Percentiles rank a stretch among this genome's conserved stretches.
Conservation (phyloP, 1,140 invertebrate species). For the Drosophila pseudoobscura region DNA sequence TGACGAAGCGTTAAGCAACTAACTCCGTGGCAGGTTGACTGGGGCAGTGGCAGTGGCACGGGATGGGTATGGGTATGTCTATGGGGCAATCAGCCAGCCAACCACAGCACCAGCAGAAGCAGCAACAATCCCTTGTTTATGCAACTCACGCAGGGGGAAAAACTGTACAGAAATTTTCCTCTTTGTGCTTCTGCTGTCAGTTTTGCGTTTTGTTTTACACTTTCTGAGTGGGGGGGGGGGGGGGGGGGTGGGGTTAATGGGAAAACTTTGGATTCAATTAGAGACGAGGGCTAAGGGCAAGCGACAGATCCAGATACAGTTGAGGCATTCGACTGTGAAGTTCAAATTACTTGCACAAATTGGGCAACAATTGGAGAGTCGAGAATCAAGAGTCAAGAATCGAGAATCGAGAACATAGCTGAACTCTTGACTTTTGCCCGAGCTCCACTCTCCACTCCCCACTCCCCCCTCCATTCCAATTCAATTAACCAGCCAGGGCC, state of each 20-base stretch:
- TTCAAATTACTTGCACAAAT: slow-evolving; percentile 42
- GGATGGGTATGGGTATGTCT: slow-evolving; percentile 1
- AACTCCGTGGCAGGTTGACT: slow-evolving; percentile 27
- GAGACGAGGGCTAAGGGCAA: slow-evolving; percentile 43
- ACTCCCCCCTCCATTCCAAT: slow-evolving; percentile 54
- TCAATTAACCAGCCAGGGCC: slow-evolving; percentile 71
- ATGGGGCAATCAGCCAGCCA: slow-evolving; percentile 61
- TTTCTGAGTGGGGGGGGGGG: background rate
- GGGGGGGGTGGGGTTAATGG: slow-evolving; percentile 35
- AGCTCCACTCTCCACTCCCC: slow-evolving; percentile 16
- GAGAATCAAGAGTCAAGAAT: slow-evolving; percentile 1
- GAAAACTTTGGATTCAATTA: slow-evolving; percentile 61
- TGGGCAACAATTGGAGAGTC: slow-evolving; percentile 40
- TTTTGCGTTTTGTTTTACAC: slow-evolving; percentile 41
- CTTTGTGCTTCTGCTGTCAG: slow-evolving; percentile 47
- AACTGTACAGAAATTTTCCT: slow-evolving; percentile 59
- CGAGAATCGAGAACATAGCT: slow-evolving; percentile 34
- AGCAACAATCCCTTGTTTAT: slow-evolving; percentile 62
- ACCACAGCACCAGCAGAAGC: slow-evolving; percentile 35
- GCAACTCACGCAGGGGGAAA: slow-evolving; percentile 66
- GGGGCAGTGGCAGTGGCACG: background rate
- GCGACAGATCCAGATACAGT: slow-evolving; percentile 30
- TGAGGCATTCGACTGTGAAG: slow-evolving; percentile 37
- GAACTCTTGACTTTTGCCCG: slow-evolving; percentile 41
- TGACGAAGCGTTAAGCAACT: slow-evolving; percentile 74